These are phyloP conservation scores for Lichenostomus cassidix DNA, from an alignment of 2,113 vertebrate genomes.

Conservation along the genomic window DNA sequence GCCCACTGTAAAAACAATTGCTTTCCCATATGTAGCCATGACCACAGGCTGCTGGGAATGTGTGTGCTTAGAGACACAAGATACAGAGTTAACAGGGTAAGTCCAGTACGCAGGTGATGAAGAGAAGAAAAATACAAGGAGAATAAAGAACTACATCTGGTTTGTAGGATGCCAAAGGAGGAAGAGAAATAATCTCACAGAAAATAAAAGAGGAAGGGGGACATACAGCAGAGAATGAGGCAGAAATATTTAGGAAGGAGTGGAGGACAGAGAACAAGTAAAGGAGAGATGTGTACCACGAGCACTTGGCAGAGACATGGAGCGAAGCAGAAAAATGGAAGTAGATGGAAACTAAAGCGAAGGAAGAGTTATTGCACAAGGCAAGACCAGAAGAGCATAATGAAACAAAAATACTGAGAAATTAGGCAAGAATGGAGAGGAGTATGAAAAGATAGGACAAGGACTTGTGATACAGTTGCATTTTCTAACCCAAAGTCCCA, in stretches of 20 bases:
- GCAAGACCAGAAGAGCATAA: neutral
- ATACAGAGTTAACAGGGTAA: neutral
- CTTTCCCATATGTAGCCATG: neutral
- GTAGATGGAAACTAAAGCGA: neutral
- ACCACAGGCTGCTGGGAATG: neutral
- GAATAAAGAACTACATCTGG: neutral
- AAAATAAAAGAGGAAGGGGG: neutral
- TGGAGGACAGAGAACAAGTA: neutral
- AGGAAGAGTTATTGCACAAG: neutral
- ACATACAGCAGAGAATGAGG: neutral
- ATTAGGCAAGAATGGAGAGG: neutral
- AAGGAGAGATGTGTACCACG: neutral
- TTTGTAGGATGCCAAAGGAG: neutral
- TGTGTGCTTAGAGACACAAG: neutral
- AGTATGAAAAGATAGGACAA: neutral
- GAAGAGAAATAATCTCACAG: neutral
- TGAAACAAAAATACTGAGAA: neutral
- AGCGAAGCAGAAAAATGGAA: neutral
- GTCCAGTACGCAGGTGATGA: neutral
- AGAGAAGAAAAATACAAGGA: neutral
- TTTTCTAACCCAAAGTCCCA: neutral
- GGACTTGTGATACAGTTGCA: neutral
- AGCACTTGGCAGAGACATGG: neutral
- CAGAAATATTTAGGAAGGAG: neutral
- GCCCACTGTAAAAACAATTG: neutral